Base-by-base conservation (phyloP, 2,888 invertebrate genomes). In the Parasteatoda lunata region DNA sequence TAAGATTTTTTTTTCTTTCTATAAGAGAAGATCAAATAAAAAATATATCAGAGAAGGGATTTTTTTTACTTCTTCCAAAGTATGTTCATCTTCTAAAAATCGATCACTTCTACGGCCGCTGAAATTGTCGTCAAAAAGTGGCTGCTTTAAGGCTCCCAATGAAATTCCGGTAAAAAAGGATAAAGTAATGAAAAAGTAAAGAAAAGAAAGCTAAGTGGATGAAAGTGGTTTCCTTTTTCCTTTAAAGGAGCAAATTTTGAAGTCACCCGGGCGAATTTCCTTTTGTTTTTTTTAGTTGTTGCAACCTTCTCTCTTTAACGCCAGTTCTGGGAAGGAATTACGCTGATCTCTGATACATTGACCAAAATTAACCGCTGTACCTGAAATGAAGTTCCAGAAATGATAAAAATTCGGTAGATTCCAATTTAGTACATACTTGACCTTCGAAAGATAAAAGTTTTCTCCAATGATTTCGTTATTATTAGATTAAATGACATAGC, bases 201-300 rank as follows among this genome's bases (percentile, higher is more conserved):
- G 76, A 85, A 85, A 84, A 85, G 69, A 75, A 80, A 81, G 80
- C 80, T 86, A 86, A 86, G 85, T 86, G 80, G 85, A 86, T 86
- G 85, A 80, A 86, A 86, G 85, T 86, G 85, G 85, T 86, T 86
- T 85, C 84, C 79, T 85, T 79, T 84, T 85, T 80, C 80, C 80
- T 81, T 80, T 86, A 86, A 86, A 80, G 77, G 80, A 86, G 80
- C 77, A 77, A 86, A 86, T 86, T 86, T 86, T 77, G 68, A 72
- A 86, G 77, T 77, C 85, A 86, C 80, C 77, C 80, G 66, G 71
- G 80, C 85, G 71, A 80, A 77, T 66, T 83, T 83, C 77, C 77
- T 77, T 77, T 83, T 83, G 82, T 77, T 80, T 84, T 75, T 86
- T 86, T 77, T 71, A 30, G 64, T 78, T 78, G 77, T 49, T 78